phyloP scores from a whole-genome alignment of 1,140 invertebrate species.

The Polyergus mexicanus region DNA sequence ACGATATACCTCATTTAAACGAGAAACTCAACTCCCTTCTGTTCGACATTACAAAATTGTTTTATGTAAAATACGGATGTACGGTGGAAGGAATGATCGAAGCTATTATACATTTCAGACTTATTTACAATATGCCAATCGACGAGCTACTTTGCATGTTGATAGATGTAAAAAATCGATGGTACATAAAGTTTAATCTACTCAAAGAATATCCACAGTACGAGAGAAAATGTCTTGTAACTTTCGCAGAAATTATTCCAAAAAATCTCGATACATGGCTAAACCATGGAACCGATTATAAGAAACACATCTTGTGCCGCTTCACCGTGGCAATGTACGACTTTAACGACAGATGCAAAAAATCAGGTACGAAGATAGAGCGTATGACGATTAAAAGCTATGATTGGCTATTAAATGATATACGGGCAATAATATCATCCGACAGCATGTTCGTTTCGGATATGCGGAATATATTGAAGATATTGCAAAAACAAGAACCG shows the following conservation, averaged over 20 bases:
- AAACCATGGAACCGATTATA: background rate
- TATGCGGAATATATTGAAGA: background rate
- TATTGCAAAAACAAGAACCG: slow-evolving; percentile 50
- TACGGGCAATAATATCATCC: background rate
- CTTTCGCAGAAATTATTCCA: background rate
- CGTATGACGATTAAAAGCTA: slow-evolving; percentile 71
- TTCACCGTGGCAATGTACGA: slow-evolving; percentile 66
- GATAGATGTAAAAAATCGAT: slow-evolving; percentile 5
- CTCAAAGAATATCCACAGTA: slow-evolving; percentile 65
- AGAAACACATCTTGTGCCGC: background rate
- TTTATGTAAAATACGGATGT: slow-evolving; percentile 49
- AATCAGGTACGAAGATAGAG: background rate
- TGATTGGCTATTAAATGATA: slow-evolving; percentile 67
- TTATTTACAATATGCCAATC: slow-evolving; percentile 59
- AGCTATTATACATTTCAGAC: slow-evolving; percentile 63
- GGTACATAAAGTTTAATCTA: slow-evolving; percentile 62
- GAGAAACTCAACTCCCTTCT: slow-evolving; percentile 66
- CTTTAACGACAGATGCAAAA: slow-evolving; percentile 69
- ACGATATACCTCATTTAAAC: slow-evolving; percentile 55
- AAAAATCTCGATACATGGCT: background rate
- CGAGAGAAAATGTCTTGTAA: slow-evolving; percentile 72
- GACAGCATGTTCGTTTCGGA: too few relatives aligned
- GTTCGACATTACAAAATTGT: slow-evolving; percentile 66
- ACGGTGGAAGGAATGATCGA: background rate
- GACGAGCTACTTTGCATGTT: slow-evolving; percentile 59